These are phyloP conservation scores for Boulengeromyrus knoepffleri DNA, from an alignment of 2,113 vertebrate genomes.

Conservation along the genomic window DNA sequence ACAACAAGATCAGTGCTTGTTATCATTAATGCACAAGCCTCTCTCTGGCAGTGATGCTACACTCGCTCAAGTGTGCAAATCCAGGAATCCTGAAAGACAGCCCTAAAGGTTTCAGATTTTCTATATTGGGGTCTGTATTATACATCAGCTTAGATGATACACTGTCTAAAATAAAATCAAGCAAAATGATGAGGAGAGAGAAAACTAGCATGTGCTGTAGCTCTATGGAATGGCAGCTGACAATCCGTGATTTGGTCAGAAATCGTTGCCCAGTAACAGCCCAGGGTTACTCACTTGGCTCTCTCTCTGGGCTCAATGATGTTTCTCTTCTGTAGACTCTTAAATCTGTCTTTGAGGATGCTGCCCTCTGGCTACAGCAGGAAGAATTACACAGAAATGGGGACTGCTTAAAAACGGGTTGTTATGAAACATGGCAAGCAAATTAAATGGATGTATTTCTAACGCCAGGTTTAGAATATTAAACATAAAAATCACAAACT, in stretches of 20 bases:
- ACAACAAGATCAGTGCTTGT: not conserved
- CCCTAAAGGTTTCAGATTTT: not conserved
- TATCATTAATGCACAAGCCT: not conserved
- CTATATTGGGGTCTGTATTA: not conserved
- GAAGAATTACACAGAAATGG: constrained; percentile 22
- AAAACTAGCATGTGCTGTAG: not conserved
- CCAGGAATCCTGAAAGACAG: not conserved
- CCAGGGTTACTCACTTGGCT: constrained; percentile 69
- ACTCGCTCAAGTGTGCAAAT: not conserved
- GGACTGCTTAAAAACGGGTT: not conserved
- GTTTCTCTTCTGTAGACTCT: constrained; percentile 84
- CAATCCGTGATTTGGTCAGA: not conserved
- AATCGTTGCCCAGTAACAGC: not conserved
- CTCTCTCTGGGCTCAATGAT: constrained; percentile 80
- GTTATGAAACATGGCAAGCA: not conserved
- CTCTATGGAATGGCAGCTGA: not conserved
- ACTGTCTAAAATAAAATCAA: not conserved
- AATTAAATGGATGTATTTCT: not conserved
- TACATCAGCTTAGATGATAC: not conserved
- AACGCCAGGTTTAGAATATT: not conserved
- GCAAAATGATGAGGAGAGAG: not conserved
- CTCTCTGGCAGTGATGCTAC: not conserved
- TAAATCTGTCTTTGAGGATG: constrained; percentile 78
- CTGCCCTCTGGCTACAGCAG: constrained; percentile 77
- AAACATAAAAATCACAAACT: not conserved